phyloP scores from a whole-genome alignment of 2,888 invertebrate genomes.

The Brachypalpus laphriformis region DNA sequence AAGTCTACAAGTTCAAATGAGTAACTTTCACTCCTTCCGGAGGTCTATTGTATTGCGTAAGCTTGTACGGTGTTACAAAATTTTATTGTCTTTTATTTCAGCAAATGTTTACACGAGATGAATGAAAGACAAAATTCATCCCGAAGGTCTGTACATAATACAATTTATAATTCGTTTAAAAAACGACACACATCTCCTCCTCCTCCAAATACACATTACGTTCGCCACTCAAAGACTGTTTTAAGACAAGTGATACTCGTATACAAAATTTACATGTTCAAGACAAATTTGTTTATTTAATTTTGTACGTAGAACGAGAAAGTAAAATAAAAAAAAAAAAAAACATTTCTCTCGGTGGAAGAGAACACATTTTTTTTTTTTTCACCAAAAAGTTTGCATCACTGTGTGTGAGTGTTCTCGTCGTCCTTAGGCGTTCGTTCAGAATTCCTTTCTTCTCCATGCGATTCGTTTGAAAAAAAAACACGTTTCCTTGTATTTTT shows the following conservation, averaged over 20 bases:
- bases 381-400: conserved; percentile 1
- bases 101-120: background rate
- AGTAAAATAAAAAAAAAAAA: background rate
- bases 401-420: background rate
- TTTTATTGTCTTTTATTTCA: background rate
- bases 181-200: background rate
- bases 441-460: background rate
- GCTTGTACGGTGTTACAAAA: background rate
- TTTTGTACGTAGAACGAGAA: background rate
- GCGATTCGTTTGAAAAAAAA: background rate
- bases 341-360: background rate
- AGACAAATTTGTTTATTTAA: conserved; percentile 20
- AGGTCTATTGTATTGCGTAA: no score
- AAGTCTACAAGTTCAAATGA: no score
- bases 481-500: background rate
- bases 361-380: background rate
- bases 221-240: background rate
- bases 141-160: background rate
- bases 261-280: background rate
- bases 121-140: background rate
- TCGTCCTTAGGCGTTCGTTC: conserved; percentile 12
- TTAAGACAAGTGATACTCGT: background rate
- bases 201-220: no score
- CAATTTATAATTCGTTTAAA: background rate
- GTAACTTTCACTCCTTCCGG: no score